A percentile compares a stretch with the other conserved stretches of the same genome.
Conservation (phyloP, 37 sponge, comb jelly and placozoan species). For the Chondrosia reniformis region DNA sequence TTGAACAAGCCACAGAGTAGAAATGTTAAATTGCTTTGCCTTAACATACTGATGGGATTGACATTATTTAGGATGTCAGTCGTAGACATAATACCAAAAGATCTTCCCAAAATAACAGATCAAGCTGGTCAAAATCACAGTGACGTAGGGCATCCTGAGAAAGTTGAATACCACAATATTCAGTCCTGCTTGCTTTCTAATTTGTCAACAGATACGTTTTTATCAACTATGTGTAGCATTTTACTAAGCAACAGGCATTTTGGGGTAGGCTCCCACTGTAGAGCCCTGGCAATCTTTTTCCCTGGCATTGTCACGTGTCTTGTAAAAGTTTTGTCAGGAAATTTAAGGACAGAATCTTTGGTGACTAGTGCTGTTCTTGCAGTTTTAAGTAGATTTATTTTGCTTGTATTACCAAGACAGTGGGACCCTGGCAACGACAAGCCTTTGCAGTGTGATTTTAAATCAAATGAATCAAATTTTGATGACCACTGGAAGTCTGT, state of each 20-base stretch:
- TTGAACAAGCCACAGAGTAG: constrained; percentile 10
- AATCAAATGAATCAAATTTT: not conserved
- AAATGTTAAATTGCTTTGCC: constrained; percentile 6
- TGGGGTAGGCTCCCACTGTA: no score
- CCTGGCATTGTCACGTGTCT: constrained; percentile 46
- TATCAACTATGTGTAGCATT: no score
- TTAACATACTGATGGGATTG: not conserved
- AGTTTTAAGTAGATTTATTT: not conserved
- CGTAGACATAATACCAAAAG: not conserved
- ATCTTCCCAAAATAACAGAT: constrained; percentile 46
- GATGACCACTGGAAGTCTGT: constrained; percentile 8
- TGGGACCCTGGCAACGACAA: not conserved
- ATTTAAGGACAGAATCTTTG: constrained; percentile 22
- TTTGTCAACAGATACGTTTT: no score
- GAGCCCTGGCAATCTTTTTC: constrained; percentile 42
- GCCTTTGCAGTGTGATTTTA: not conserved
- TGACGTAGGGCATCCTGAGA: no score
- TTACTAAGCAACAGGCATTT: no score
- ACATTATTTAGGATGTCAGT: not conserved
- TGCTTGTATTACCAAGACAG: not conserved
- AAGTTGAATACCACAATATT: no score
- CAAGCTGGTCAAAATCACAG: no score
- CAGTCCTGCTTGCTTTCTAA: no score
- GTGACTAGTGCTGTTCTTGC: constrained; percentile 6
- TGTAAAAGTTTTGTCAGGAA: constrained; percentile 39